Percentiles rank a stretch among this genome's conserved stretches.
Conservation (phyloP, 2,797 vertebrate species). For the Remorina albescens region DNA sequence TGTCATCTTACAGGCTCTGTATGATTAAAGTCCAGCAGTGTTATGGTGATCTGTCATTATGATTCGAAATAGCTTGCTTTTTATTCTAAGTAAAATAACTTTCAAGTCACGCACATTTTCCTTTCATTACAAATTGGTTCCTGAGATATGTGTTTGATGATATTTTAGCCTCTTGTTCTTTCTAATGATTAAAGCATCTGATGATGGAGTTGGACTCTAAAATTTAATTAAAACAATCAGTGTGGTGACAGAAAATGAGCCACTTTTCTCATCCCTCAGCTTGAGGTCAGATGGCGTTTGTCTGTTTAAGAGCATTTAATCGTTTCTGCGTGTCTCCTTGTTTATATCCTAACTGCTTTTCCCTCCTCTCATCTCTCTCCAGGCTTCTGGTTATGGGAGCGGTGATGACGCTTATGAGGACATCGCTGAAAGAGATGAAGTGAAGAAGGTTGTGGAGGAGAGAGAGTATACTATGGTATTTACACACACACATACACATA, state of each 20-base stretch:
- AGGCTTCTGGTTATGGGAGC: slow-evolving; percentile 93
- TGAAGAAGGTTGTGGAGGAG: slow-evolving; percentile 84
- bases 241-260: not conserved
- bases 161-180: not conserved
- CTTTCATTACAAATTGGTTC: not conserved
- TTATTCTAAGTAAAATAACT: not conserved
- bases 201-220: too few species aligned
- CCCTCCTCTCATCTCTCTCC: slow-evolving; percentile 7
- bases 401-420: slow-evolving; percentile 85
- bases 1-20: too few species aligned
- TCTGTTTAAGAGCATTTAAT: slow-evolving; percentile 5
- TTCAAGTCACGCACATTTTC: not conserved
- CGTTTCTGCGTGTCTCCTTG: not conserved
- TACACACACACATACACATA: slow-evolving; percentile 8
- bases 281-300: slow-evolving; percentile 2
- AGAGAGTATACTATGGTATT: slow-evolving; percentile 78
- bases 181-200: too few species aligned
- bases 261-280: slow-evolving; percentile 5
- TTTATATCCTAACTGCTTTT: slow-evolving; percentile 17
- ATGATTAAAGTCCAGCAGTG: not conserved
- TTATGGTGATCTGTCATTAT: not conserved
- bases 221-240: not conserved
- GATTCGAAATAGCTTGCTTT: not conserved
- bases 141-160: not conserved
- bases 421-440: slow-evolving; percentile 78